A percentile compares a stretch with the other conserved stretches of the same genome.
Evolutionary conservation across 2,113 vertebrate species (phyloP).

Genomic region (Nycticryphes semicollaris): DNA sequence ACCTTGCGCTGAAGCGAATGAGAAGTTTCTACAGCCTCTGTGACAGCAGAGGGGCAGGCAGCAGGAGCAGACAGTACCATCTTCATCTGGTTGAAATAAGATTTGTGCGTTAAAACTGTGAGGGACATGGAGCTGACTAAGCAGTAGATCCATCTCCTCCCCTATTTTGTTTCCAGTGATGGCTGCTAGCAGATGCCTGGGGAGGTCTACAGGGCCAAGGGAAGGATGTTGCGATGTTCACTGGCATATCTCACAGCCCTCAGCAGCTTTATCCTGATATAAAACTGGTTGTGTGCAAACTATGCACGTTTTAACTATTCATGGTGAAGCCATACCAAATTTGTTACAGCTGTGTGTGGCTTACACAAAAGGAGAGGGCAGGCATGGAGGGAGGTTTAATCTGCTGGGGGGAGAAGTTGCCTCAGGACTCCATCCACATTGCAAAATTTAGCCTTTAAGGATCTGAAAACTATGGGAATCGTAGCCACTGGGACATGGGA

Average conservation of each 20-base stretch:
- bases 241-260: neutral
- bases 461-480: neutral
- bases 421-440: neutral
- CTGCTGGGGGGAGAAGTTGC: neutral
- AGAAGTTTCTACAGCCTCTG: neutral
- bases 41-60: neutral
- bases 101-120: neutral
- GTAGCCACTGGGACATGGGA: neutral
- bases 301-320: neutral
- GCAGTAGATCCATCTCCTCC: fast-evolving
- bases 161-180: fast-evolving
- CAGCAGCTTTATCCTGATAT: neutral
- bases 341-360: neutral
- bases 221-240: neutral
- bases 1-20: neutral
- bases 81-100: neutral
- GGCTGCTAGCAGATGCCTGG: neutral
- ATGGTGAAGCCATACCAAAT: neutral
- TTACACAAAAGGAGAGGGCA: neutral
- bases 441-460: neutral
- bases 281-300: neutral
- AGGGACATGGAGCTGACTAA: neutral
- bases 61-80: neutral
- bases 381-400: neutral
- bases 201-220: fast-evolving